Evolutionary conservation across 2,113 vertebrate species (phyloP).

Genomic region (Sigmodon hispidus): DNA sequence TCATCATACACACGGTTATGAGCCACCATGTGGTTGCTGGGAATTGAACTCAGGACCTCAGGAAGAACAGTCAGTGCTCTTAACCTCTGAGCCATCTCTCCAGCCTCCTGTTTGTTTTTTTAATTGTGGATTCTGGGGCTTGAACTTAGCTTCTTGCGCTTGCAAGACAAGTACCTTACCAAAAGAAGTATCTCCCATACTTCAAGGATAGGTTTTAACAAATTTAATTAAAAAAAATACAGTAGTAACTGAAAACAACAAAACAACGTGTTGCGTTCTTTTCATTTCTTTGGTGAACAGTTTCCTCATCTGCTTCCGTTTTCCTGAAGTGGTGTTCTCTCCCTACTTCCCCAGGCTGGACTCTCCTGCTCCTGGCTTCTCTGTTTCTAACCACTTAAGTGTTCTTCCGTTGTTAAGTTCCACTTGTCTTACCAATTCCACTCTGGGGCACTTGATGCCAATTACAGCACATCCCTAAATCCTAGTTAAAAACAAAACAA

Average conservation of each 20-base stretch:
- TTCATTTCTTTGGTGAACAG: background rate
- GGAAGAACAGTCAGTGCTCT: too few relatives aligned
- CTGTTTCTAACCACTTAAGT: background rate
- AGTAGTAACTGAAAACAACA: constrained; percentile 13
- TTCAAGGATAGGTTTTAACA: constrained; percentile 17
- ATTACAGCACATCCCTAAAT: constrained; percentile 9
- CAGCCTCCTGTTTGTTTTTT: too few relatives aligned
- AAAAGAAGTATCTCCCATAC: background rate
- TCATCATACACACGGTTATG: too few relatives aligned
- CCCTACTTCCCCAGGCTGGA: background rate
- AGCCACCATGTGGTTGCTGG: too few relatives aligned
- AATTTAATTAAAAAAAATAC: background rate
- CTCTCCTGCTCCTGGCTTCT: background rate
- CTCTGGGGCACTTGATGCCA: constrained; percentile 24
- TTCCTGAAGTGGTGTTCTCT: constrained; percentile 11
- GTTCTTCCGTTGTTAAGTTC: background rate
- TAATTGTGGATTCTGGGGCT: background rate
- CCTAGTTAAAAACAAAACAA: constrained; percentile 26
- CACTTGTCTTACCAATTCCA: constrained; percentile 24
- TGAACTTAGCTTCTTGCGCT: background rate
- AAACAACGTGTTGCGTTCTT: constrained; percentile 22
- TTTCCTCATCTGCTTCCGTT: background rate
- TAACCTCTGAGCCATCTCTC: too few relatives aligned
- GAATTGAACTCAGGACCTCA: too few relatives aligned
- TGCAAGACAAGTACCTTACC: background rate